Evolutionary conservation across 2,888 invertebrate species (phyloP), one percentile per base, ranked within the genome.

Genomic region (Habroteleia sp.): DNA sequence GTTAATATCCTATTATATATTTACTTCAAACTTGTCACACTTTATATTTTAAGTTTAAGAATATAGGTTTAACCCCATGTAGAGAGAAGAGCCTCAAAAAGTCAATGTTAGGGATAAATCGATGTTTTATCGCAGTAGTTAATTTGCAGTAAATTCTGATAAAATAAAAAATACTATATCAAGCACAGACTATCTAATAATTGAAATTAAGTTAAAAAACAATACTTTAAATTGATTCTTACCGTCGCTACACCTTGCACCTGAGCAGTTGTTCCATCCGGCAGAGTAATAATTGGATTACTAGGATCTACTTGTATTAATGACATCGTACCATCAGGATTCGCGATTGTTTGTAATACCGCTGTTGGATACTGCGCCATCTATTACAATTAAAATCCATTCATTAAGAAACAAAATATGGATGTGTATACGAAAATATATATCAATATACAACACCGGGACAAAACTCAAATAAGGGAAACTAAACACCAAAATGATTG

Each of bases 251-350:
- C 93, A 68, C 94, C 94, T 89, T 94, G 94, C 72, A 98, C 97
- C 90, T 97, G 97, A 56, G 97, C 97, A 52, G 97, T 97, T 79
- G 97, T 97, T 73, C 97, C 97, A 89, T 98, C 97, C 0, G 97
- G 96, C 86, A 98, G 91, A 39, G 97, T 97, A 83, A 98, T 97
- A 84, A 98, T 96, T 77, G 96, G 96, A 90, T 95, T 96, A 88
- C 93, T 95, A 56, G 97, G 96, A 91, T 97, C 97, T 81, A 97
- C 96, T 90, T 97, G 97, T 80, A 98, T 97, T 77, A 98, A 94
- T 74, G 97, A 97, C 76, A 98, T 96, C 5, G 97, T 95, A 76
- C 98, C 98, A 91, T 98, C 98, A 0, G 97, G 96, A 90, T 98
- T 98, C 82, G 96, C 97, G 89, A 98, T 97, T 3, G 97, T 97